Conservation (phyloP, 2,797 vertebrate species). For the Diceros bicornis region DNA sequence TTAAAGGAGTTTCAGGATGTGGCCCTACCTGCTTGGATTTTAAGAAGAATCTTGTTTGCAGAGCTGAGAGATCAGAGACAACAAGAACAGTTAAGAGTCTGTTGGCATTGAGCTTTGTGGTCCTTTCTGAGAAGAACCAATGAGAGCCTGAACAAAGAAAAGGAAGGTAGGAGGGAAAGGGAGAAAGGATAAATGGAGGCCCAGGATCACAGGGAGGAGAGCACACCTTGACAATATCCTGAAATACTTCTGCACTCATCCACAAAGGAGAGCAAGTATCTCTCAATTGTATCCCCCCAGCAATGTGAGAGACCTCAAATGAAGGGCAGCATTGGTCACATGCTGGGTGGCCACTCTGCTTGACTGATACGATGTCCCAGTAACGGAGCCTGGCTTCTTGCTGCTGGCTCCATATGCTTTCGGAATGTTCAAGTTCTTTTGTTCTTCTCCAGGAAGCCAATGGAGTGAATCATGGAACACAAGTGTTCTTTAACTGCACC, state of each 20-base stretch:
- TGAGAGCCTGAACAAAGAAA: too few relatives aligned
- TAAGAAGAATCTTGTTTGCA: not conserved
- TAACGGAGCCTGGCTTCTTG: not conserved
- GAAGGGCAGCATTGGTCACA: not conserved
- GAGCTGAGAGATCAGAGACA: not conserved
- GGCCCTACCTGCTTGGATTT: not conserved
- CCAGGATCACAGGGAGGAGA: too few relatives aligned
- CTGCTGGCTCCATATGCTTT: not conserved
- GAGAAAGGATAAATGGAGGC: not conserved
- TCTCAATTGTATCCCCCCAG: not conserved
- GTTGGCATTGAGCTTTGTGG: not conserved
- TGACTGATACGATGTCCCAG: too few relatives aligned
- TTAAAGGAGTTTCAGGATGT: not conserved
- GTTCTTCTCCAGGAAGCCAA: not conserved
- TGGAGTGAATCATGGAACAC: not conserved
- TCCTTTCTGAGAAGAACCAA: not conserved
- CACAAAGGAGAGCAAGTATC: not conserved
- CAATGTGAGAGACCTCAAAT: rapidly evolving
- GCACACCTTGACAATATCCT: not conserved
- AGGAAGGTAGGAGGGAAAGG: not conserved
- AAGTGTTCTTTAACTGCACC: not conserved
- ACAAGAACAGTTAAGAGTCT: not conserved
- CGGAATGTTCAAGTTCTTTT: not conserved
- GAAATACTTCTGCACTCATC: not conserved
- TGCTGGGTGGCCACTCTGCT: too few relatives aligned